Evolutionary conservation across 2,797 vertebrate species (phyloP).

Genomic region (Phalloptychus januarius): DNA sequence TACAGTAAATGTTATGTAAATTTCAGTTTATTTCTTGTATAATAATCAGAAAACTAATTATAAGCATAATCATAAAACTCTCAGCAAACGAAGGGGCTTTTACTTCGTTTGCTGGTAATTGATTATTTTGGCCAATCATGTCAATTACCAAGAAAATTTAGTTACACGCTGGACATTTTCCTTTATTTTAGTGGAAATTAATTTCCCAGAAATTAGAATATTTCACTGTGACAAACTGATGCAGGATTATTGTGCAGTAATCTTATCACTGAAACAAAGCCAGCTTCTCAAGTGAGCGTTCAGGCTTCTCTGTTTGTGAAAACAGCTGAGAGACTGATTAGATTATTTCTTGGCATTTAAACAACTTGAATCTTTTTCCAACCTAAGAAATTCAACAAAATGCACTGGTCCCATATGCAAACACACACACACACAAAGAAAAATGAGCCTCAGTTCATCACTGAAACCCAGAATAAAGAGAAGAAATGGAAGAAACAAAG

Average conservation of each 20-base stretch:
- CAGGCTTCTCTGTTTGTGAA: not conserved
- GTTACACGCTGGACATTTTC: slow-evolving; percentile 7
- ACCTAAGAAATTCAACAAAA: slow-evolving; percentile 28
- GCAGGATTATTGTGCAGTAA: slow-evolving; percentile 14
- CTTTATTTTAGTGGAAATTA: slow-evolving; percentile 24
- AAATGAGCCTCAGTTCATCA: slow-evolving; percentile 27
- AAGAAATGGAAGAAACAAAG: slow-evolving; percentile 23
- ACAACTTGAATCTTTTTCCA: slow-evolving; percentile 33
- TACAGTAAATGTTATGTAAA: not conserved
- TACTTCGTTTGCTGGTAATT: too few relatives aligned
- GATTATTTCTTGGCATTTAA: slow-evolving; percentile 35
- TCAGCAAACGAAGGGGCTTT: not conserved
- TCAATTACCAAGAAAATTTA: slow-evolving; percentile 18
- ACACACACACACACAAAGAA: not conserved
- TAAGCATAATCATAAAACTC: not conserved
- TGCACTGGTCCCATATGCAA: slow-evolving; percentile 5
- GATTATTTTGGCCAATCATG: slow-evolving; percentile 24
- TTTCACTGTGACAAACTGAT: slow-evolving; percentile 28
- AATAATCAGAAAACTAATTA: not conserved
- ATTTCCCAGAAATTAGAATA: slow-evolving; percentile 18
- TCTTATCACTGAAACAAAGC: slow-evolving; percentile 23
- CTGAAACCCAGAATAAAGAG: slow-evolving; percentile 25
- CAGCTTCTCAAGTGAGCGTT: slow-evolving; percentile 36
- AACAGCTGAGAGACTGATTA: slow-evolving; percentile 39
- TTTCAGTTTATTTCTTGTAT: not conserved